A percentile compares a stretch with the other conserved stretches of the same genome.
Conservation (phyloP, 2,113 vertebrate species). For the Catharus fuscescens region DNA sequence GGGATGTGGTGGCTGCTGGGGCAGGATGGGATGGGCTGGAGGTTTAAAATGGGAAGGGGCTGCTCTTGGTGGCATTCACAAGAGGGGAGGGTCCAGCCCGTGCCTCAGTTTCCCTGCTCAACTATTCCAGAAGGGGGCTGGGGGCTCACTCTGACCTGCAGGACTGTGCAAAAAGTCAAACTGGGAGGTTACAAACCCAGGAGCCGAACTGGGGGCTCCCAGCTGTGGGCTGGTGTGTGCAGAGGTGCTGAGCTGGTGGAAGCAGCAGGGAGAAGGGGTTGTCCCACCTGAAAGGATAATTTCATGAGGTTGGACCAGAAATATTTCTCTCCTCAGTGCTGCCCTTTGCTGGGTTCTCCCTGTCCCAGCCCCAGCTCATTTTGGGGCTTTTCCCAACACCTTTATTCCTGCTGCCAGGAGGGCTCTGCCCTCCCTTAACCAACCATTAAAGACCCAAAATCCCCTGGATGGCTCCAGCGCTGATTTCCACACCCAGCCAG, state of each 20-base stretch:
- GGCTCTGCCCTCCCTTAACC: not conserved
- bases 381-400: not conserved
- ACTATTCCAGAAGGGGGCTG: not conserved
- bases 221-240: not conserved
- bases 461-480: not conserved
- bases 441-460: not conserved
- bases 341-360: not conserved
- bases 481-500: not conserved
- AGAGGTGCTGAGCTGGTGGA: not conserved
- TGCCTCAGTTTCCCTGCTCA: not conserved
- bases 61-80: not conserved
- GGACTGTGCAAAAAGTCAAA: not conserved
- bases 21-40: not conserved
- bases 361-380: not conserved
- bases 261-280: not conserved
- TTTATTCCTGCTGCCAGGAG: not conserved
- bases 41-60: not conserved
- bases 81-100: rapidly evolving
- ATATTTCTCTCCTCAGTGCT: not conserved
- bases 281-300: not conserved
- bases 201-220: not conserved
- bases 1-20: not conserved
- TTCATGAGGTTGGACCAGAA: not conserved
- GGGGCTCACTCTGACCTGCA: not conserved
- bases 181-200: not conserved